Percentiles rank a stretch among this genome's conserved stretches.
Conservation (phyloP, 1,140 invertebrate species). For the Thaumetopoea pityocampa region DNA sequence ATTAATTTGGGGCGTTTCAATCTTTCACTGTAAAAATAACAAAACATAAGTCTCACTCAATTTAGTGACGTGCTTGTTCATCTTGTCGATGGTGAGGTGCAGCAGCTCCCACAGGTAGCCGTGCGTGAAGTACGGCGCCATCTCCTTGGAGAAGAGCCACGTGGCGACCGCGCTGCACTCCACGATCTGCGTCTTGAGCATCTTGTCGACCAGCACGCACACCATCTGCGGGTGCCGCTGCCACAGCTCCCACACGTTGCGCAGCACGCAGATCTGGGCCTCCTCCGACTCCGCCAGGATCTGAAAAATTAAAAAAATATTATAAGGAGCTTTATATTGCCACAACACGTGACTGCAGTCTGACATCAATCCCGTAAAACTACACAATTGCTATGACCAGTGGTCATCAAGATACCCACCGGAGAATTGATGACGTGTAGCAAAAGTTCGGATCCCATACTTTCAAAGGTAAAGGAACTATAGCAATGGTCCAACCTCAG, state of each 20-base stretch:
- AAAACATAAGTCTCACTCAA: conserved; percentile 76
- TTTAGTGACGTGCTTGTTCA: conserved; percentile 95
- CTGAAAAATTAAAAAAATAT: conserved; percentile 53
- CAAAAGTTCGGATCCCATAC: too few relatives aligned
- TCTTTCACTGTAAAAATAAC: too few relatives aligned
- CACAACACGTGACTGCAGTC: too few relatives aligned
- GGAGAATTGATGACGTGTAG: too few relatives aligned
- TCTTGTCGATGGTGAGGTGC: conserved; percentile 96
- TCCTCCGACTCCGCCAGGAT: conserved; percentile 94
- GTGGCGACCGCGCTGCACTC: conserved; percentile 98
- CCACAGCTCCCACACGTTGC: conserved; percentile 97
- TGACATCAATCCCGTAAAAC: too few relatives aligned
- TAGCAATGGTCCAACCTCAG: too few relatives aligned
- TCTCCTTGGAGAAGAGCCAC: conserved; percentile 99
- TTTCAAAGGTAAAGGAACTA: too few relatives aligned
- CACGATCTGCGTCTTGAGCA: conserved; percentile 97
- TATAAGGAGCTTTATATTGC: too few relatives aligned
- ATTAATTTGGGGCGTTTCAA: too few relatives aligned
- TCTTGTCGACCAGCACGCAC: conserved; percentile 96
- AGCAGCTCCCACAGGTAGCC: conserved; percentile 98
- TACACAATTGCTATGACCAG: too few relatives aligned
- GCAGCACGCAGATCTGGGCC: conserved; percentile 95
- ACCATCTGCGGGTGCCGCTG: conserved; percentile 97
- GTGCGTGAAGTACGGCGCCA: conserved; percentile 95
- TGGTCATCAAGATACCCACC: too few relatives aligned